These are phyloP conservation scores for Champsocephalus esox DNA, from an alignment of 2,797 vertebrate species.

Conservation along the genomic window DNA sequence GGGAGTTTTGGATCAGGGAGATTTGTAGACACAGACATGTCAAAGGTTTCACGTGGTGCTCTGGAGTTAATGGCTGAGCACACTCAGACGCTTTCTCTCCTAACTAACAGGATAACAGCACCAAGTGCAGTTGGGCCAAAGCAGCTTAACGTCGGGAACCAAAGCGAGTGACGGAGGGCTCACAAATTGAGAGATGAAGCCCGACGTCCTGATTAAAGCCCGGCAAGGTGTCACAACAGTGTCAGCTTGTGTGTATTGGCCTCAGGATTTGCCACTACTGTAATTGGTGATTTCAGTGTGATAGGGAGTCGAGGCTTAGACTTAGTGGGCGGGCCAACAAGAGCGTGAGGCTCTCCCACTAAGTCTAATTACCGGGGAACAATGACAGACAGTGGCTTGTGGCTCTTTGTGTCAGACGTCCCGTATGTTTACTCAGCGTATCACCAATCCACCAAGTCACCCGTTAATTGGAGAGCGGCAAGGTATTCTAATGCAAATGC, in stretches of 20 bases:
- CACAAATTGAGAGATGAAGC: constrained; percentile 67
- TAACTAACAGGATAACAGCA: constrained; percentile 37
- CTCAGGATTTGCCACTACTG: constrained; percentile 72
- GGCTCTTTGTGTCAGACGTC: constrained; percentile 75
- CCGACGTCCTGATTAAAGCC: constrained; percentile 59
- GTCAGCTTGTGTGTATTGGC: constrained; percentile 61
- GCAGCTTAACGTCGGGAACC: constrained; percentile 53
- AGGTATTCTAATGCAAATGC: constrained; percentile 80
- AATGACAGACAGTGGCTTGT: constrained; percentile 72
- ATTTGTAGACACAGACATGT: not conserved
- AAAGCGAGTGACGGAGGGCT: constrained; percentile 19
- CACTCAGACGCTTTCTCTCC: constrained; percentile 1
- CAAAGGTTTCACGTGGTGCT: not conserved
- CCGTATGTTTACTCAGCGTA: constrained; percentile 71
- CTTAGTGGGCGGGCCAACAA: constrained; percentile 56
- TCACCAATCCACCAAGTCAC: constrained; percentile 76
- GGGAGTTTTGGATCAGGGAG: not conserved
- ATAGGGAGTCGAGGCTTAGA: constrained; percentile 62
- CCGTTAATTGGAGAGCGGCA: constrained; percentile 81
- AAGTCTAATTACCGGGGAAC: constrained; percentile 77
- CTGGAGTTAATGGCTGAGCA: not conserved
- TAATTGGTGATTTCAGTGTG: constrained; percentile 80
- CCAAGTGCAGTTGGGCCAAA: constrained; percentile 55
- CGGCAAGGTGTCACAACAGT: constrained; percentile 67
- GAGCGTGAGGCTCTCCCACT: constrained; percentile 51